phyloP scores from a whole-genome alignment of 2,888 invertebrate genomes.

The Saturnia pavonia region DNA sequence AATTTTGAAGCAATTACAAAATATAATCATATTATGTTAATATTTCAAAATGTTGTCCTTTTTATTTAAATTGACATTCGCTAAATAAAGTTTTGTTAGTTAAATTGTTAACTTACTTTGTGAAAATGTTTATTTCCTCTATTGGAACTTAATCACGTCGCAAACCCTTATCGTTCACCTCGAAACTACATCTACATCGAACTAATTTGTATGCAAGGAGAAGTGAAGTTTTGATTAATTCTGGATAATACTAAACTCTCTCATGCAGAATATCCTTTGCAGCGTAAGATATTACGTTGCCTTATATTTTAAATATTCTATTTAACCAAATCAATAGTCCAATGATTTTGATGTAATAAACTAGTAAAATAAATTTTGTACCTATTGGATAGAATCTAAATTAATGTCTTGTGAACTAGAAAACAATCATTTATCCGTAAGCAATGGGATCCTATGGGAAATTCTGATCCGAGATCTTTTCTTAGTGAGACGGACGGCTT shows the following conservation, averaged over 20 bases:
- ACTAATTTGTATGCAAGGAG: slow-evolving; percentile 59
- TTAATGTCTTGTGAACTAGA: background rate
- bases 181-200: slow-evolving; percentile 40
- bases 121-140: slow-evolving; percentile 20
- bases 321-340: background rate
- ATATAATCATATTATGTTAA: too few species aligned
- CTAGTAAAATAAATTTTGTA: background rate
- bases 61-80: too few species aligned
- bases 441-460: background rate
- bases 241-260: slow-evolving; percentile 41
- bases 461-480: background rate
- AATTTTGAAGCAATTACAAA: too few species aligned
- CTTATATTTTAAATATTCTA: background rate
- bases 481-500: background rate
- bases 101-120: slow-evolving; percentile 13
- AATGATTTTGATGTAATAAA: background rate
- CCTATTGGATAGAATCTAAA: background rate
- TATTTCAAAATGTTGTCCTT: too few species aligned
- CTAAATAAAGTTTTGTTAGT: background rate
- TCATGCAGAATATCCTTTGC: slow-evolving; percentile 7
- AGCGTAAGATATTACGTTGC: background rate
- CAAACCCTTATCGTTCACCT: slow-evolving; percentile 39
- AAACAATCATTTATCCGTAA: background rate
- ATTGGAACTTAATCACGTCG: slow-evolving; percentile 37
- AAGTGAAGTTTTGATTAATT: slow-evolving; percentile 58